Evolutionary conservation across 2,797 vertebrate species (phyloP).

Genomic region (Nannoperca australis): DNA sequence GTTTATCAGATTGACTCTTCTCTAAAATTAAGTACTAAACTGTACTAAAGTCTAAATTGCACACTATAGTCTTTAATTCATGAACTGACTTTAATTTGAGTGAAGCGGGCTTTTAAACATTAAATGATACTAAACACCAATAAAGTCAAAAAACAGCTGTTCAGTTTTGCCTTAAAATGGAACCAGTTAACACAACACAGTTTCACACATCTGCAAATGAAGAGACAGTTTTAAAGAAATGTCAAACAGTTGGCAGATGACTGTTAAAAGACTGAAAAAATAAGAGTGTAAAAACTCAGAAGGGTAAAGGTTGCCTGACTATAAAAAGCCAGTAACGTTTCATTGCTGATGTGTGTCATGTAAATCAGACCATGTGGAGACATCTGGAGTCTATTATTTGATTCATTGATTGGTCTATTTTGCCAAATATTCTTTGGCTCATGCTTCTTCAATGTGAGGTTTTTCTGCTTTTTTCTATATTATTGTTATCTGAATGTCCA

Average conservation of each 20-base stretch:
- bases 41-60: constrained; percentile 41
- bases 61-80: constrained; percentile 24
- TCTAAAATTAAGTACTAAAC: constrained; percentile 33
- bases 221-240: constrained; percentile 13
- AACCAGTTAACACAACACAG: background rate
- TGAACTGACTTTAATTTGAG: constrained; percentile 10
- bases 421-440: background rate
- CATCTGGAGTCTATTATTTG: background rate
- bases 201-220: constrained; percentile 2
- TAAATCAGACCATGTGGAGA: constrained; percentile 8
- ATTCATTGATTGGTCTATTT: constrained; percentile 12
- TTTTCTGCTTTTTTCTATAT: background rate
- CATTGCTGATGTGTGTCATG: background rate
- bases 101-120: constrained; percentile 24
- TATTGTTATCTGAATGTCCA: background rate
- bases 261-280: constrained; percentile 4
- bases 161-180: constrained; percentile 2
- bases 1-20: constrained; percentile 45
- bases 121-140: constrained; percentile 3
- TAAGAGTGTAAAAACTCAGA: constrained; percentile 1
- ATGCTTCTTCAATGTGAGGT: background rate
- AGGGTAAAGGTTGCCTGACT: background rate
- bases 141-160: background rate
- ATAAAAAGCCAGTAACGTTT: background rate
- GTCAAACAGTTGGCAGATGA: background rate